Base-by-base conservation (phyloP, 2,113 vertebrate genomes). In the Maccullochella peelii region DNA sequence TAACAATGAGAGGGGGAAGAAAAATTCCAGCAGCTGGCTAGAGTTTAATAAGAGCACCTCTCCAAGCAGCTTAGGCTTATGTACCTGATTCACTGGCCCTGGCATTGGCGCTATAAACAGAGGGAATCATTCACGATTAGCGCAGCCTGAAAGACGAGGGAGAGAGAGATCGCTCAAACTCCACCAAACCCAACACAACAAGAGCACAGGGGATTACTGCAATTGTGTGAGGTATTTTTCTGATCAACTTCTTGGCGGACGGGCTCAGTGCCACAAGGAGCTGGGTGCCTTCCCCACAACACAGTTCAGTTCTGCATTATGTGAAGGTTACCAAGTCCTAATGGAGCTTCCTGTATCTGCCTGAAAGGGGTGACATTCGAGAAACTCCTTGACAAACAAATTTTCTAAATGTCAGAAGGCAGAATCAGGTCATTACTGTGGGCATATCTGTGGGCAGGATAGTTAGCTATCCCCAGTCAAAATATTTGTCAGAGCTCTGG, bases 11-110 rank as follows among this genome's bases (percentile, higher is more conserved):
- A 92, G 86, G 88, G 91, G 90, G 92, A 91, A 85, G 83, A 90
- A 90, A 91, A 86, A 95, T 95, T 94, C 94, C 91, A 89, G 92
- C 90, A 91, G 89, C 94, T 95, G 94, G 95, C 94, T 92, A 52
- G 87, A 91, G 89, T 93, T 95, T 95, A 95, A 95, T 94, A 94
- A 94, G 88, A 89, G 87, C 87, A 95, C 93, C 91, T 94, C 93
- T 94, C 94, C 92, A 94, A 96, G 94, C 92, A 49, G 94, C 95
- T 96, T 96, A 95, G 90, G 92, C 87, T 93, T 92, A 91, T 80
- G 90, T 90, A 93, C 95, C 94, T 94, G 94, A 95, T 94, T 95
- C 90, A 88, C 91, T 85, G 86, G 92, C 89, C 88, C 92, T 94
- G 94, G 94, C 92, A 92, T 73, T 76, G 93, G 57, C 18, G 73